Evolutionary conservation across 2,797 vertebrate species (phyloP).

Genomic region (Pangasius sanitwongsei): DNA sequence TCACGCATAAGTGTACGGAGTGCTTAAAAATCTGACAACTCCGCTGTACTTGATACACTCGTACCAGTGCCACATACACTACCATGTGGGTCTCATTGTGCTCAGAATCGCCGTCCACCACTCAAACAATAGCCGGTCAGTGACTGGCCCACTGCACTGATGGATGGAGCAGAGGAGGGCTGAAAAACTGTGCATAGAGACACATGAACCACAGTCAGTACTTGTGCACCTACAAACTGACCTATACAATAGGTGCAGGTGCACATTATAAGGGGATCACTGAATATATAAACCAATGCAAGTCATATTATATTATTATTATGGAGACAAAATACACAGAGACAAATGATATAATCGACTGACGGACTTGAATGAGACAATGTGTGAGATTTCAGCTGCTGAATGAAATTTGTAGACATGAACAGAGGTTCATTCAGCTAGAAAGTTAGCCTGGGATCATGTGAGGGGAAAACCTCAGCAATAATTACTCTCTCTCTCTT

Average conservation of each 20-base stretch:
- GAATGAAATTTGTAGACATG: neutral
- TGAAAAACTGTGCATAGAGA: neutral
- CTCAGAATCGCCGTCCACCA: neutral
- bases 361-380: neutral
- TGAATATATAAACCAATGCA: neutral
- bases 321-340: neutral
- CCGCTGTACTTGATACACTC: neutral
- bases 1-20: neutral
- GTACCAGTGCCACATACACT: neutral
- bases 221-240: neutral
- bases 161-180: neutral
- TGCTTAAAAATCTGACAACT: neutral
- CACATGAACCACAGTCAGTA: neutral
- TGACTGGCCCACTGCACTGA: neutral
- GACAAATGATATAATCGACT: neutral
- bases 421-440: slow-evolving; percentile 31
- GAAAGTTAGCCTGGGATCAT: slow-evolving; percentile 4
- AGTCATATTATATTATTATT: neutral
- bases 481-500: neutral
- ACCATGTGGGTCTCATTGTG: neutral
- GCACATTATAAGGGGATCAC: neutral
- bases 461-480: neutral
- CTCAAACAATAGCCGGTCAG: neutral
- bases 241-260: neutral
- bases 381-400: neutral